phyloP scores from a whole-genome alignment of 2,888 invertebrate species.

The Ptilodon capucinus region DNA sequence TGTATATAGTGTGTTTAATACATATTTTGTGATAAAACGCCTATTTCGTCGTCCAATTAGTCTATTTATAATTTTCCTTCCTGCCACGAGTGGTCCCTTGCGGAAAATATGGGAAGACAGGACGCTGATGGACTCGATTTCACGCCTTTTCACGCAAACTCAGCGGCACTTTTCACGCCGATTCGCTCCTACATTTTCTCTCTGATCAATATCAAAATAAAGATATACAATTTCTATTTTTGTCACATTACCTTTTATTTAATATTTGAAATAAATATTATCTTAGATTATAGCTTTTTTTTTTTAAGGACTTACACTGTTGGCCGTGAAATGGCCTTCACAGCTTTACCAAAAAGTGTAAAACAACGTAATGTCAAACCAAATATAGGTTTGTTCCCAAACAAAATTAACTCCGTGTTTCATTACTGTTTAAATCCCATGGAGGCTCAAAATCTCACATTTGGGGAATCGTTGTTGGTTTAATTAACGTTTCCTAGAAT shows the following conservation, averaged over 20 bases:
- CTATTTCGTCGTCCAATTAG: background rate
- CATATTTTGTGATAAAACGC: background rate
- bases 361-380: background rate
- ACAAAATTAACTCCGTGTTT: constrained; percentile 35
- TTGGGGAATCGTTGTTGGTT: constrained; percentile 61
- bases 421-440: constrained; percentile 38
- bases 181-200: background rate
- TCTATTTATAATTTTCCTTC: background rate
- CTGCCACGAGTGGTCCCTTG: background rate
- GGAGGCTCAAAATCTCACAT: constrained; percentile 55
- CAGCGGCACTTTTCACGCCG: background rate
- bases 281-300: too few species aligned
- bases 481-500: constrained; percentile 77
- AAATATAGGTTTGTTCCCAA: constrained; percentile 1
- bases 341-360: too few species aligned
- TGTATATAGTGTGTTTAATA: background rate
- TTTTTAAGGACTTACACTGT: too few species aligned
- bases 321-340: too few species aligned
- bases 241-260: too few species aligned
- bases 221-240: too few species aligned
- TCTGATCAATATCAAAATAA: background rate
- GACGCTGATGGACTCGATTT: background rate
- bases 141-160: background rate
- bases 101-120: background rate
- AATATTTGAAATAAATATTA: too few species aligned